phyloP scores from a whole-genome alignment of 2,113 vertebrate species.

The Melospiza georgiana region DNA sequence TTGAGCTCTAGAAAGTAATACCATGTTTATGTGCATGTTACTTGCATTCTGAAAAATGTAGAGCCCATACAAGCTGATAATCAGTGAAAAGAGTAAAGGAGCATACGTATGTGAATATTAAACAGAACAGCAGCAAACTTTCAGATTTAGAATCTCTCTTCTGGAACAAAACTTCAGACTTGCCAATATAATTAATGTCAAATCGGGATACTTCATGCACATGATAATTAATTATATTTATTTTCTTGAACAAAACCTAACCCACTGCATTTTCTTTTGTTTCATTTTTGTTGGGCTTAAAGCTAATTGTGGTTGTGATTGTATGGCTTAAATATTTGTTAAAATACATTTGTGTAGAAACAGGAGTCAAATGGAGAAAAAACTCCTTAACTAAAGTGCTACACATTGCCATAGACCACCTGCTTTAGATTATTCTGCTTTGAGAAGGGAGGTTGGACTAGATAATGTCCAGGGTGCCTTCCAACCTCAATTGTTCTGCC shows the following conservation, averaged over 20 bases:
- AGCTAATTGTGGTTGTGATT: not conserved
- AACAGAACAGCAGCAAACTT: not conserved
- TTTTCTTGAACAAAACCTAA: not conserved
- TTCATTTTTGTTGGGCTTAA: not conserved
- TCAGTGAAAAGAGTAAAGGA: not conserved
- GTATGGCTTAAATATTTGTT: not conserved
- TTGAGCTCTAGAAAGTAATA: not conserved
- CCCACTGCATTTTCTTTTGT: not conserved
- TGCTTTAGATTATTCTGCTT: not conserved
- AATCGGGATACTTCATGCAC: not conserved
- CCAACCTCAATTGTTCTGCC: not conserved
- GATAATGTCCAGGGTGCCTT: not conserved
- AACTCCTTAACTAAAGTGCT: not conserved
- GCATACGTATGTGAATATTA: rapidly evolving
- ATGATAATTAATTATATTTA: not conserved
- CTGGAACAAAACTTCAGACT: not conserved
- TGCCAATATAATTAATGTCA: not conserved
- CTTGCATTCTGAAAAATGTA: not conserved
- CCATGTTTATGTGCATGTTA: not conserved
- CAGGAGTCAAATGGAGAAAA: not conserved
- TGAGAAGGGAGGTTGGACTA: not conserved
- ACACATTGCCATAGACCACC: not conserved
- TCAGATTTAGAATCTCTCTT: not conserved
- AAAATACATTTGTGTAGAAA: not conserved
- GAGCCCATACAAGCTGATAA: not conserved